Evolutionary conservation across 2,797 vertebrate species (phyloP), one percentile per base, ranked within the genome.

Genomic region (Mionectes olivaceus): DNA sequence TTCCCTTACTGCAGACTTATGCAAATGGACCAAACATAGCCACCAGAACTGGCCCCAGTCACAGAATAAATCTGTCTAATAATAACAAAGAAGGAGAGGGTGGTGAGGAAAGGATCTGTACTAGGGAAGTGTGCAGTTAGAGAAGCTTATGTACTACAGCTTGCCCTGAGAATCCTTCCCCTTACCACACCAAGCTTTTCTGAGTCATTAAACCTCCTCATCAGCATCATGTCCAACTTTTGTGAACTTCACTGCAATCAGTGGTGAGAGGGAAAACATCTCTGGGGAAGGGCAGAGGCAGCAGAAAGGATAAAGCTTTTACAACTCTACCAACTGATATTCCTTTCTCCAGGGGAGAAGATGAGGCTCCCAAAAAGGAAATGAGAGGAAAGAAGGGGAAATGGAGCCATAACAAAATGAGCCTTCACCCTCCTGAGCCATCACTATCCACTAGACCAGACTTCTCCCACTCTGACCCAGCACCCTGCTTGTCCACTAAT

Each of bases 1-100:
- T 80, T 92, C 59, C 74, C 65, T 94, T 69, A 52, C 79, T 49
- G 76, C 81, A 69, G 67, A 70, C 50, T 96, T 82, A 91, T 92
- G 93, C 68, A 95, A 97, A 97, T 91, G 5, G 67, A 28, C 60
- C 60, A 65, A 86, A 91, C 57, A 50, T 33, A 92, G 53, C 67
- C 78, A 64, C 53, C 79, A 94, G 93, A 46, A 61, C 46, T 94
- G 94, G 95, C 95, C 96, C 81, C 87, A 89, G 69, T n/a, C 77
- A 79, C 55, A 39, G 91, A 93, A 95, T 94, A 95, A 97, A 97
- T 95, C 83, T 63, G 71, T 90, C 85, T 90, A 53, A 78, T 63
- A 21, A 47, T 7, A 73, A 63, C 30, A 52, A 61, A 84, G 79
- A 70, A 67, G 61, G 55, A 89, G 64, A 57, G 59, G 33, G 49